phyloP scores from a whole-genome alignment of 2,113 vertebrate genomes.

The Thalassarche chlororhynchos region DNA sequence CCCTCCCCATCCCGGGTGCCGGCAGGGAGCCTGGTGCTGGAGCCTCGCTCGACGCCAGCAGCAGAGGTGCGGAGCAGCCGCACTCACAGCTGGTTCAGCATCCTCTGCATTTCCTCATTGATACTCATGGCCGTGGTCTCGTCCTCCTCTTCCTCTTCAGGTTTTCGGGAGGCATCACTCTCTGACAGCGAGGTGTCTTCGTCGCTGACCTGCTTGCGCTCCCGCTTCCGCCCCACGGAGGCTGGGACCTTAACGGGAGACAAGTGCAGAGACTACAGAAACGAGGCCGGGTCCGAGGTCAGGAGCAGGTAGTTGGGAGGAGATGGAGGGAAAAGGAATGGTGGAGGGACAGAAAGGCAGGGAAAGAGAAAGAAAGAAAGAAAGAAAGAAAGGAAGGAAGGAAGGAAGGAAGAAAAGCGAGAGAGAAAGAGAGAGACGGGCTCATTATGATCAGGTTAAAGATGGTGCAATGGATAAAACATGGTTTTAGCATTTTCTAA shows the following conservation, averaged over 20 bases:
- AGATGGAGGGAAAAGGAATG: conserved; percentile 34
- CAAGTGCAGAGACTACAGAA: conserved; percentile 84
- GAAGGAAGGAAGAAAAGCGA: background rate
- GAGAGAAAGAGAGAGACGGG: conserved; percentile 35
- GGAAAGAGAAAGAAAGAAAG: conserved; percentile 12
- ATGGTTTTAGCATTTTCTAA: conserved; percentile 42
- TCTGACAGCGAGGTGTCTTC: conserved; percentile 80
- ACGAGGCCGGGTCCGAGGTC: conserved; percentile 76
- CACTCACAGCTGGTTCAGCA: conserved; percentile 96
- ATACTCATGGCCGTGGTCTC: conserved; percentile 87
- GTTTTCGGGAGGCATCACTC: conserved; percentile 76
- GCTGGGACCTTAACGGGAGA: conserved; percentile 84
- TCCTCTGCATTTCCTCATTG: conserved; percentile 98
- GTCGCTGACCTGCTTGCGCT: conserved; percentile 80
- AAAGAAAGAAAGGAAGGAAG: background rate
- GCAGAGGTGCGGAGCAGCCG: background rate
- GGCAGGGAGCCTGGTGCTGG: background rate
- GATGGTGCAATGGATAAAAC: conserved; percentile 49
- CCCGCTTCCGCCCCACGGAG: conserved; percentile 82
- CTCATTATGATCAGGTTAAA: conserved; percentile 50
- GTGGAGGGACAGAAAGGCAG: background rate
- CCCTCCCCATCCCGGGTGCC: background rate
- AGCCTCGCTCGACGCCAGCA: fast-evolving
- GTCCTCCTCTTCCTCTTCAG: conserved; percentile 76
- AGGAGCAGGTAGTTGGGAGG: conserved; percentile 35